Evolutionary conservation across 2,888 invertebrate species (phyloP).

Genomic region (Lepidochitona cinerea): DNA sequence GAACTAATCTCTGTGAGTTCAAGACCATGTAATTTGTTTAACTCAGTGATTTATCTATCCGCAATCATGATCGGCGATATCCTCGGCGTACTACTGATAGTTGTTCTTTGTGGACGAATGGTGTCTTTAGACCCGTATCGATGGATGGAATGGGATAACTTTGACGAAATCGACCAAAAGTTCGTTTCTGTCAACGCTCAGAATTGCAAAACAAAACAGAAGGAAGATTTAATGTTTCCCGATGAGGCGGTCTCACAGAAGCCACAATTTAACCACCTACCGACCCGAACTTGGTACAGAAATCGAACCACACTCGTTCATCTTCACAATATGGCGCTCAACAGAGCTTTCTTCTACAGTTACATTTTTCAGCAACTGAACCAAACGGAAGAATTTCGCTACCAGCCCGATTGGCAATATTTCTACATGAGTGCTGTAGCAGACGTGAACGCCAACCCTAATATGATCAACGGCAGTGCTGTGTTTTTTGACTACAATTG

Average conservation of each 20-base stretch:
- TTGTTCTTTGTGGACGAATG: too few relatives aligned
- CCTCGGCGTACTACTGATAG: too few relatives aligned
- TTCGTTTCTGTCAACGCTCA: constrained; percentile 86
- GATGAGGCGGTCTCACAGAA: constrained; percentile 87
- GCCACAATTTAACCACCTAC: constrained; percentile 71
- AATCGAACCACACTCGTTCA: constrained; percentile 94
- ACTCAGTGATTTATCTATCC: too few relatives aligned
- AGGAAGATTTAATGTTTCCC: constrained; percentile 87
- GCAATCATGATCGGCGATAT: too few relatives aligned
- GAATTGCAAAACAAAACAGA: constrained; percentile 90
- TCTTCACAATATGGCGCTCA: constrained; percentile 95
- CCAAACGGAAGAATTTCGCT: constrained; percentile 76
- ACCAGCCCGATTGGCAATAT: constrained; percentile 98
- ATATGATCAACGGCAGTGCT: constrained; percentile 84
- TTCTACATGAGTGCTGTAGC: constrained; percentile 94
- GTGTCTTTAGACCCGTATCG: constrained; percentile 73
- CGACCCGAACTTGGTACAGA: constrained; percentile 79
- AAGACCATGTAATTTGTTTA: too few relatives aligned
- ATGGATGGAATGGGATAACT: constrained; percentile 92
- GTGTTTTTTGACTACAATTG: constrained; percentile 93
- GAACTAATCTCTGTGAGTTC: too few relatives aligned
- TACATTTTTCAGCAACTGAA: constrained; percentile 53
- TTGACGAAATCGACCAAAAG: constrained; percentile 87
- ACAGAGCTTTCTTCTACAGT: constrained; percentile 85
- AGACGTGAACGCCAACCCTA: constrained; percentile 92